Percentiles rank a stretch among this genome's conserved stretches.
Conservation (phyloP, 2,113 vertebrate species). For the Sitta europaea region DNA sequence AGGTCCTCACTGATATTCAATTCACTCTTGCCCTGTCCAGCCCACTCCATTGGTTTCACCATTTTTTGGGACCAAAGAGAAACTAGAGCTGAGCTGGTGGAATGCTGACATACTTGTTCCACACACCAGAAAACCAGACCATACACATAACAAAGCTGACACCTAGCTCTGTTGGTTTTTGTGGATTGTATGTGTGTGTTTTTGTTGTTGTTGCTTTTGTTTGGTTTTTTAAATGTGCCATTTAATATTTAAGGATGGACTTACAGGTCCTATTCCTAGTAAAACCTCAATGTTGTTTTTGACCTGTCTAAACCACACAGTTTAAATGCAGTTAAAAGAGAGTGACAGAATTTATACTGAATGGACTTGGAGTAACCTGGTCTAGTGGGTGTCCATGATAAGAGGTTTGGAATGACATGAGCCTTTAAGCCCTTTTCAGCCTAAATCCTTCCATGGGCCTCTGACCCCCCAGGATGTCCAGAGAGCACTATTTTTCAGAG, state of each 20-base stretch:
- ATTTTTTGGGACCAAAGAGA: background rate
- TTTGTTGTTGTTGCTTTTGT: background rate
- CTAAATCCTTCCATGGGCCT: background rate
- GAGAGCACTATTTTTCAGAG: background rate
- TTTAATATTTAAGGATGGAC: background rate
- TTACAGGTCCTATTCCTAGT: background rate
- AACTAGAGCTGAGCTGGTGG: background rate
- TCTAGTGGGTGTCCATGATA: background rate
- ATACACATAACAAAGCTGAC: background rate
- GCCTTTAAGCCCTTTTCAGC: background rate
- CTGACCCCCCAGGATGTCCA: background rate
- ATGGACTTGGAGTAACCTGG: background rate
- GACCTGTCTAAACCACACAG: background rate
- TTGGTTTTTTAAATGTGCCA: background rate
- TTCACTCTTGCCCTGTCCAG: background rate
- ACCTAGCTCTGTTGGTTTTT: rapidly evolving
- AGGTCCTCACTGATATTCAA: background rate
- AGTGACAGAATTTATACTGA: background rate
- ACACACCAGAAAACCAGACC: background rate
- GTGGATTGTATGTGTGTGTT: too few species aligned
- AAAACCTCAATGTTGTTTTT: background rate
- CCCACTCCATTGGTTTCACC: background rate
- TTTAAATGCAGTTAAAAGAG: background rate
- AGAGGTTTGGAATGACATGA: background rate
- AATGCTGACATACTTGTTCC: background rate